A percentile compares a stretch with the other conserved stretches of the same genome.
Evolutionary conservation across 2,797 vertebrate genomes (phyloP).

Genomic region (Leptodactylus fallax): DNA sequence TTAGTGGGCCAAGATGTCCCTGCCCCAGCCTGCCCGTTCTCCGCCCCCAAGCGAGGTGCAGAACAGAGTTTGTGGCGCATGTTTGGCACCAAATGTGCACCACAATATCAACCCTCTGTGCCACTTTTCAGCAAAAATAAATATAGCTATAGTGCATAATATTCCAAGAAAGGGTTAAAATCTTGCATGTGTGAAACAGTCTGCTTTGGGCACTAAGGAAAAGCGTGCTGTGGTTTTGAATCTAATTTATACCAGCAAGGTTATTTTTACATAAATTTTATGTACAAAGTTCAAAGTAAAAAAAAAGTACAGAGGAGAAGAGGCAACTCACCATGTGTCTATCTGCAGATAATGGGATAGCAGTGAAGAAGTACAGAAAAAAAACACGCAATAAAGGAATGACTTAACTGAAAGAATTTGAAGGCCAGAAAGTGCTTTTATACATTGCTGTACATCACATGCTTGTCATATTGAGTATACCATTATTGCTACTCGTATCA

Average conservation of each 20-base stretch:
- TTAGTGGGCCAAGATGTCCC: too few species aligned
- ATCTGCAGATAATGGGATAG: background rate
- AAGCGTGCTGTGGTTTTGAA: background rate
- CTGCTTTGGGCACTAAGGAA: background rate
- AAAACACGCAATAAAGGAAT: background rate
- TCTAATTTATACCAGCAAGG: background rate
- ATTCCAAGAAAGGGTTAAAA: too few species aligned
- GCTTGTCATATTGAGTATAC: background rate
- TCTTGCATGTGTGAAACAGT: background rate
- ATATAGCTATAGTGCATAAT: too few species aligned
- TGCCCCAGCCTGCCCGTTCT: too few species aligned
- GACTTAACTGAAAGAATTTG: background rate
- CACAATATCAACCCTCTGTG: too few species aligned
- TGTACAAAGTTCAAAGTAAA: conserved; percentile 22
- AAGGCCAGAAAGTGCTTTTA: too few species aligned
- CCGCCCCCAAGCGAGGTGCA: too few species aligned
- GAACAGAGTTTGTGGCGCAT: too few species aligned
- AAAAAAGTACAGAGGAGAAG: background rate
- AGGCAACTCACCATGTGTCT: conserved; percentile 2
- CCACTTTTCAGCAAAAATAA: too few species aligned
- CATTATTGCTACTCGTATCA: too few species aligned
- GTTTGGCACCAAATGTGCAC: too few species aligned
- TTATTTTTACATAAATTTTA: background rate
- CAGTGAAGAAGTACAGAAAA: background rate
- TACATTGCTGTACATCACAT: too few species aligned